These are phyloP conservation scores for Coregonus ussuriensis DNA, from an alignment of 2,797 vertebrate species.

Conservation along the genomic window DNA sequence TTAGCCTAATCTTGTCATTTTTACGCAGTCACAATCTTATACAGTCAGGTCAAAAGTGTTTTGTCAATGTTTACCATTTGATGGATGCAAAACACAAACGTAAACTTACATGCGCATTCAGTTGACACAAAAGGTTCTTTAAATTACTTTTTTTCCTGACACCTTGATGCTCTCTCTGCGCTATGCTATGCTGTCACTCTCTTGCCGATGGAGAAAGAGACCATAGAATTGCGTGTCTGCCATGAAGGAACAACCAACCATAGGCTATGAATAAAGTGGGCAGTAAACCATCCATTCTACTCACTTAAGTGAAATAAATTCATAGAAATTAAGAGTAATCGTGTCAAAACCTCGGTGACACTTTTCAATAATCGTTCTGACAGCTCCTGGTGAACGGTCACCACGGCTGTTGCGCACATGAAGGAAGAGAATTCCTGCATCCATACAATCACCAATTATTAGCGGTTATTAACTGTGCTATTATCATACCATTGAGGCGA, in stretches of 20 bases:
- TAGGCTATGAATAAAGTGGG: conserved; percentile 62
- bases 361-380: conserved; percentile 63
- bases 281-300: conserved; percentile 41
- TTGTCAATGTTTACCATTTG: not conserved
- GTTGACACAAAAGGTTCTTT: not conserved
- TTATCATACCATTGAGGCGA: not conserved
- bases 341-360: conserved; percentile 55
- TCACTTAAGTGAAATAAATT: conserved; percentile 43
- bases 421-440: conserved; percentile 32
- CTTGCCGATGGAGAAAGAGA: not conserved
- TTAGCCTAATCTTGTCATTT: not conserved
- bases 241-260: conserved; percentile 29
- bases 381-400: conserved; percentile 58
- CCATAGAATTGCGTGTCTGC: conserved; percentile 33
- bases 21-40: not conserved
- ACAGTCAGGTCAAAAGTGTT: not conserved
- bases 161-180: not conserved
- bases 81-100: not conserved
- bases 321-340: conserved; percentile 56
- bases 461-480: not conserved
- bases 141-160: not conserved
- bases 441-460: not conserved
- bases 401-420: conserved; percentile 61
- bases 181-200: not conserved
- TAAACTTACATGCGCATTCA: not conserved